Percentiles rank a stretch among this genome's conserved stretches.
phyloP scores from a whole-genome alignment of 2,888 invertebrate genomes.

The Drosophila paucipuncta region DNA sequence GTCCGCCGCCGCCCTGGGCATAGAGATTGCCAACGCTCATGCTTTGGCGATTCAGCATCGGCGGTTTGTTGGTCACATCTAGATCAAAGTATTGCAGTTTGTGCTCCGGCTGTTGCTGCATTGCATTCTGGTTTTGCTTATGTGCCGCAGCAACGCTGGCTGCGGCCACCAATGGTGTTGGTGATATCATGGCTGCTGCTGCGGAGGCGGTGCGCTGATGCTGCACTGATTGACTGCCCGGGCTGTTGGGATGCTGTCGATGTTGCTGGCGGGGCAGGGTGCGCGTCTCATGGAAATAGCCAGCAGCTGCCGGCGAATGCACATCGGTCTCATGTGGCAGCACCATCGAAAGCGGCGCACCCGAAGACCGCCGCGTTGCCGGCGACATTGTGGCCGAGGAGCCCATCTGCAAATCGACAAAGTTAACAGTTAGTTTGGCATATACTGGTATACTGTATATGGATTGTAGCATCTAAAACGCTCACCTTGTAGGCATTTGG shows the following conservation, averaged over 20 bases:
- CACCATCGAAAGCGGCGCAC: constrained; percentile 82
- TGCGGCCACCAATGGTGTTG: constrained; percentile 35
- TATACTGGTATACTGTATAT: neutral
- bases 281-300: constrained; percentile 79
- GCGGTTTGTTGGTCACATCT: constrained; percentile 88
- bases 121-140: constrained; percentile 37
- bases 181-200: constrained; percentile 68
- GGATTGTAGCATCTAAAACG: neutral
- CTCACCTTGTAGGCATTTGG: constrained; percentile 86
- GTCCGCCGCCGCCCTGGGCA: constrained; percentile 59
- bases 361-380: constrained; percentile 75
- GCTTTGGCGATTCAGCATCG: constrained; percentile 79
- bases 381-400: constrained; percentile 74
- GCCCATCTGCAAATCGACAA: constrained; percentile 48
- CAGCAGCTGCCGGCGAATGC: constrained; percentile 49
- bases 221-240: constrained; percentile 71
- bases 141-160: constrained; percentile 26
- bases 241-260: constrained; percentile 64
- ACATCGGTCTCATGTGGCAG: constrained; percentile 77
- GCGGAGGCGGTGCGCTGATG: constrained; percentile 81
- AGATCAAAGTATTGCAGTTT: constrained; percentile 94
- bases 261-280: constrained; percentile 83
- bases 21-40: constrained; percentile 80
- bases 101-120: constrained; percentile 74
- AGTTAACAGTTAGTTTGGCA: neutral